phyloP scores from a whole-genome alignment of 2,113 vertebrate genomes.

The Plectropomus leopardus region DNA sequence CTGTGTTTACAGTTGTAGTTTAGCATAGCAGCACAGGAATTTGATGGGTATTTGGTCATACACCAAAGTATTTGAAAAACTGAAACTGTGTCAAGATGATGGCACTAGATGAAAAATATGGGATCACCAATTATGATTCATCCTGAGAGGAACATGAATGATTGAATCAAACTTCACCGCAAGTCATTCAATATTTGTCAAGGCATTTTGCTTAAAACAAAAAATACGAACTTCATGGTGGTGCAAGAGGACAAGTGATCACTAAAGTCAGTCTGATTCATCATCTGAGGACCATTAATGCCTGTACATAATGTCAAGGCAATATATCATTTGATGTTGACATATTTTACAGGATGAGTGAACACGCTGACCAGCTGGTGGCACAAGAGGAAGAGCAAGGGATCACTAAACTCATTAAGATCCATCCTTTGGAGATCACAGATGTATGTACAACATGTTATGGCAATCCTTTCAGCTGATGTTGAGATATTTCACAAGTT shows the following conservation, averaged over 20 bases:
- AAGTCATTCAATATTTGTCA: background rate
- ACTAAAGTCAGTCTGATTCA: background rate
- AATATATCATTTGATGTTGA: background rate
- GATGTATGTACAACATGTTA: no score
- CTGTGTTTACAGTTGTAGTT: no score
- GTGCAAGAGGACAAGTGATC: no score
- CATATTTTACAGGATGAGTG: background rate
- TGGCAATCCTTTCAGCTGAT: no score
- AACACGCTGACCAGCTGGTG: background rate
- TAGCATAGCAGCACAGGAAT: no score
- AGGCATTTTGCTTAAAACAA: background rate
- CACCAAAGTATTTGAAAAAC: no score
- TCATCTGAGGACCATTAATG: background rate
- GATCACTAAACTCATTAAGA: background rate
- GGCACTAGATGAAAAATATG: accelerated
- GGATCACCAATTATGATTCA: background rate
- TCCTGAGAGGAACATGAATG: no score
- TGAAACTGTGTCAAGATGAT: background rate
- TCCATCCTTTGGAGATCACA: no score
- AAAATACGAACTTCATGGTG: background rate
- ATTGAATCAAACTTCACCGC: background rate
- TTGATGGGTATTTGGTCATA: no score
- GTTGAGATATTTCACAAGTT: no score
- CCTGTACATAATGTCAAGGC: background rate
- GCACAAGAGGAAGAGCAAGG: background rate